Conservation (phyloP, 2,113 vertebrate species). For the Dromiciops gliroides region DNA sequence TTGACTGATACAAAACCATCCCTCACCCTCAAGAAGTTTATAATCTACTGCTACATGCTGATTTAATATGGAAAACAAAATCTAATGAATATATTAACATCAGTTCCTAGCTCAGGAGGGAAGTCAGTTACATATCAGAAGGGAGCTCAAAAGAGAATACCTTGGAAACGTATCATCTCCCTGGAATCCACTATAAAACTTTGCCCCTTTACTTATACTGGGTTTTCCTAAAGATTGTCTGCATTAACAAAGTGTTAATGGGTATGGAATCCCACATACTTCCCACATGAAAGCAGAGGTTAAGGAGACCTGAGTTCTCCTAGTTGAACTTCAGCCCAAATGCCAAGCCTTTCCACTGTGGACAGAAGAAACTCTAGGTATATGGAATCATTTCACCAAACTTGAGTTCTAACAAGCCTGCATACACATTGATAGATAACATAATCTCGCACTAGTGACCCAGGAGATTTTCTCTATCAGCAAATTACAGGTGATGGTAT, state of each 20-base stretch:
- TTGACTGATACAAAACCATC: not conserved
- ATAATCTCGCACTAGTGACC: not conserved
- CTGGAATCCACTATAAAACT: not conserved
- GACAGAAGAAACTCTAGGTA: not conserved
- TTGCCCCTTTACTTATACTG: not conserved
- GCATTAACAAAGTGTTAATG: not conserved
- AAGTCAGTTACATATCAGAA: not conserved
- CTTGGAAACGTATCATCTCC: not conserved
- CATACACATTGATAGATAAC: not conserved
- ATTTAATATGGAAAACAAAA: not conserved
- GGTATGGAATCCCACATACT: not conserved
- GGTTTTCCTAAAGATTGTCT: not conserved
- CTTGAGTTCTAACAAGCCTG: not conserved
- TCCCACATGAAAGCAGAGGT: not conserved
- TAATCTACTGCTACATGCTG: not conserved
- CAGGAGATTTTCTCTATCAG: not conserved
- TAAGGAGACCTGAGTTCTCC: not conserved
- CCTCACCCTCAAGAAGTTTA: not conserved
- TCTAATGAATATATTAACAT: not conserved
- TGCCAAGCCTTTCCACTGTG: not conserved
- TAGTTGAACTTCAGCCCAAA: not conserved
- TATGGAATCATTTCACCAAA: not conserved
- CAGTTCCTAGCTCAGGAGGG: not conserved
- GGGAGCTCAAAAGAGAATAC: not conserved
- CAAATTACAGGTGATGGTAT: not conserved